phyloP scores from a whole-genome alignment of 53 echinoderm and acorn worm species.

The Apostichopus leukothele region DNA sequence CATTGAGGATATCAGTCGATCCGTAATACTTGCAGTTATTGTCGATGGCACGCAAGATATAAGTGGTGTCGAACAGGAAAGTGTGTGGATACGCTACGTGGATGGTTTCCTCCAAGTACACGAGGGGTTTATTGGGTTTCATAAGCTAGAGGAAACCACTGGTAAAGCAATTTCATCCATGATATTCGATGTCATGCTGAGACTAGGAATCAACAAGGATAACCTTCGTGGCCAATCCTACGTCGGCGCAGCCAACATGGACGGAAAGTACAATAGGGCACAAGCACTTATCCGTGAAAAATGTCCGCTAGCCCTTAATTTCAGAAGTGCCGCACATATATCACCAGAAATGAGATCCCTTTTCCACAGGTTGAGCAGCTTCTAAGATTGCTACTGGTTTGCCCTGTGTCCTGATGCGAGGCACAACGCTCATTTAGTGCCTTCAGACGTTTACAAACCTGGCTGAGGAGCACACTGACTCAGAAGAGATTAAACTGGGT shows the following conservation, averaged over 20 bases:
- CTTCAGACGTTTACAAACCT: too few relatives aligned
- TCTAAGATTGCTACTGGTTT: too few relatives aligned
- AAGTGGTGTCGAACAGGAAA: conserved; percentile 12
- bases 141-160: neutral
- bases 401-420: too few relatives aligned
- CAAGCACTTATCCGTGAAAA: too few relatives aligned
- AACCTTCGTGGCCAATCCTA: neutral
- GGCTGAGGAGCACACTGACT: too few relatives aligned
- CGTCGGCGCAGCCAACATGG: conserved; percentile 10
- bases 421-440: neutral
- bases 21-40: neutral
- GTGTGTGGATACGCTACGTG: conserved; percentile 18
- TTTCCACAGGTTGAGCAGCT: too few relatives aligned
- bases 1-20: too few relatives aligned
- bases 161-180: neutral
- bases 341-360: too few relatives aligned
- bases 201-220: neutral
- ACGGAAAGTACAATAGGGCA: conserved; percentile 1
- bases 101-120: neutral
- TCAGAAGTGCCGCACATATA: too few relatives aligned
- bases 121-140: neutral
- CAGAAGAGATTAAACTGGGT: too few relatives aligned
- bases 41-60: conserved; percentile 33
- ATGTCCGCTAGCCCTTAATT: too few relatives aligned
- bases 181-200: neutral